phyloP scores from a whole-genome alignment of 2,797 vertebrate species.

The Siniperca undulata region DNA sequence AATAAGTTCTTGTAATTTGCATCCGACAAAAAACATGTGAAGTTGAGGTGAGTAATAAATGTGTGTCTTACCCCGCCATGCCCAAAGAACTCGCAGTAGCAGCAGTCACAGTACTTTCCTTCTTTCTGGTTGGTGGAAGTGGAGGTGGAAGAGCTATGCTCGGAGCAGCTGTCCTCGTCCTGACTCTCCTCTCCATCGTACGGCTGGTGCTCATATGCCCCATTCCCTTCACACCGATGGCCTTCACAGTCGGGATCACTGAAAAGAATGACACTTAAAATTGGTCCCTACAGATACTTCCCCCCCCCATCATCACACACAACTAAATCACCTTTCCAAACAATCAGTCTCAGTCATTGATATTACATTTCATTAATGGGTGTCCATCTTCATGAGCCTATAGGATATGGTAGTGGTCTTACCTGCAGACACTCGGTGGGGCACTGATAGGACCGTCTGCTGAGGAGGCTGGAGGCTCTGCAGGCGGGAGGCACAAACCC shows the following conservation, averaged over 20 bases:
- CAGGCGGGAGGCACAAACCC: slow-evolving; percentile 89
- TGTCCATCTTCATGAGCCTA: not conserved
- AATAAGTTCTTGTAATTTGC: not conserved
- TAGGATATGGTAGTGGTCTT: slow-evolving; percentile 41
- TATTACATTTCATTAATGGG: not conserved
- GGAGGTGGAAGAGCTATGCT: slow-evolving; percentile 98
- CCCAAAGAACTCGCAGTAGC: slow-evolving; percentile 99
- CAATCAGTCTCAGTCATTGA: not conserved
- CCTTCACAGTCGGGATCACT: slow-evolving; percentile 99
- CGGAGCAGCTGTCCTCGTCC: slow-evolving; percentile 98
- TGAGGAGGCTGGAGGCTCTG: slow-evolving; percentile 86
- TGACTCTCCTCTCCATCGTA: slow-evolving; percentile 97
- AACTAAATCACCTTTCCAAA: not conserved
- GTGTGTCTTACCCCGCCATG: slow-evolving; percentile 94
- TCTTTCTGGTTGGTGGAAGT: slow-evolving; percentile 99
- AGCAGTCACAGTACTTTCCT: slow-evolving; percentile 99
- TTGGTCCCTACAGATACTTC: not conserved
- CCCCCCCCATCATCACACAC: not conserved
- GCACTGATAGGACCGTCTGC: slow-evolving; percentile 91
- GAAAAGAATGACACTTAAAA: slow-evolving; percentile 24
- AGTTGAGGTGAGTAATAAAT: not conserved
- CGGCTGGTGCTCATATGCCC: slow-evolving; percentile 91
- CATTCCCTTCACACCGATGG: slow-evolving; percentile 94
- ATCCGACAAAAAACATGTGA: not conserved
- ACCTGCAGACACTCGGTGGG: slow-evolving; percentile 98